A percentile compares a stretch with the other conserved stretches of the same genome.
phyloP scores from a whole-genome alignment of 2,113 vertebrate genomes.

The Telmatochromis bifrenatus region DNA sequence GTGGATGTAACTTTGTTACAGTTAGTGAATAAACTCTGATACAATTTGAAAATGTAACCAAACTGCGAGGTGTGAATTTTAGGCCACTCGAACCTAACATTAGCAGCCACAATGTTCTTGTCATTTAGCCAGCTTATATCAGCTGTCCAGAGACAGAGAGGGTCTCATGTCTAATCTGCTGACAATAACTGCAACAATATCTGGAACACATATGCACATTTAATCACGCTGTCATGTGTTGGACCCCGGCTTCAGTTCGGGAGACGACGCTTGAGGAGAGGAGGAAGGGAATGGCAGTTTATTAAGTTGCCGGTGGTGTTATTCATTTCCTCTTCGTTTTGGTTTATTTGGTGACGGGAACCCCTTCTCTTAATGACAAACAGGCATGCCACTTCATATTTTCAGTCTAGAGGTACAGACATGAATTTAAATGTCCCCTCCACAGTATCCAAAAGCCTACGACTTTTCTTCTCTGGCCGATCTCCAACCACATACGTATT shows the following conservation, averaged over 20 bases:
- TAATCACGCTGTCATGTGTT: neutral
- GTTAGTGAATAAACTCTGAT: neutral
- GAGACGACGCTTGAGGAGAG: accelerated
- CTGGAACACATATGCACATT: neutral
- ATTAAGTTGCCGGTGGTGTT: neutral
- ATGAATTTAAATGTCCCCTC: neutral
- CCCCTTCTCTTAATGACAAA: neutral
- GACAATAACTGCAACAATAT: neutral
- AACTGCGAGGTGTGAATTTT: neutral
- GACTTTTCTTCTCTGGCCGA: accelerated
- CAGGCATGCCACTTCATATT: neutral
- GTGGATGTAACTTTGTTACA: neutral
- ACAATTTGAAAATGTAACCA: neutral
- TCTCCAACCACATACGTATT: neutral
- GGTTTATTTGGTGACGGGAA: neutral
- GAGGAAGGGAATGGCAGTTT: neutral
- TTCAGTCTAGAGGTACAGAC: neutral
- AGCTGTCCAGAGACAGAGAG: accelerated
- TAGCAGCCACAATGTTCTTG: neutral
- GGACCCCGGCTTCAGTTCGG: accelerated
- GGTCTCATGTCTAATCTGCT: neutral
- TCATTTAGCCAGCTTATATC: neutral
- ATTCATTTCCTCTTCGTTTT: accelerated
- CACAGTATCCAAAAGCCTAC: neutral
- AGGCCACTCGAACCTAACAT: accelerated